Conservation (phyloP, 1,140 invertebrate species). For the Atopsyche davidsoni region DNA sequence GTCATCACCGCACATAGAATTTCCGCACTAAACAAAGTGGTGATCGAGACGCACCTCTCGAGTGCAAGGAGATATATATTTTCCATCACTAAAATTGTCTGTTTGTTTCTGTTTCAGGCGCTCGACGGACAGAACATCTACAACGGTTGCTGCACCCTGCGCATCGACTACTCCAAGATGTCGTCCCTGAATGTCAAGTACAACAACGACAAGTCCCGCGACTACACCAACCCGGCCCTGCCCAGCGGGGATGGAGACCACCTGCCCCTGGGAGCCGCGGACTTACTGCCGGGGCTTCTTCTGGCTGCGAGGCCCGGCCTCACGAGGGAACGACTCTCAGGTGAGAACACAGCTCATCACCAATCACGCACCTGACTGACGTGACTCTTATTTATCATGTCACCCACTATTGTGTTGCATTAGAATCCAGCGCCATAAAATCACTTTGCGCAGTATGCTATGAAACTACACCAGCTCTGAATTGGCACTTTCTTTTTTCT, state of each 20-base stretch:
- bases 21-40: no score
- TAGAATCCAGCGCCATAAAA: no score
- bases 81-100: not conserved
- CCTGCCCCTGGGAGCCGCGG: conserved; percentile 60
- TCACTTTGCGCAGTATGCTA: no score
- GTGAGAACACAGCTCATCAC: conserved; percentile 20
- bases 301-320: conserved; percentile 48
- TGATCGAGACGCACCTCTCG: no score
- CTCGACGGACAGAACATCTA: conserved; percentile 98
- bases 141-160: conserved; percentile 97
- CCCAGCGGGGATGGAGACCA: conserved; percentile 82
- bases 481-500: no score
- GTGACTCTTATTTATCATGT: no score
- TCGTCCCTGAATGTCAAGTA: conserved; percentile 97
- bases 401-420: no score
- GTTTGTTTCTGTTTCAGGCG: conserved; percentile 53
- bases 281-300: conserved; percentile 55
- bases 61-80: no score
- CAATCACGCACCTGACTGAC: not conserved
- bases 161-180: conserved; percentile 98
- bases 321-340: conserved; percentile 40
- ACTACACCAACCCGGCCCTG: conserved; percentile 96
- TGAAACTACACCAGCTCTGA: no score
- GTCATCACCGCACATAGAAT: no score
- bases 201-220: conserved; percentile 98